These are phyloP conservation scores for Thera britannica DNA, from an alignment of 2,888 invertebrate species.

Conservation along the genomic window DNA sequence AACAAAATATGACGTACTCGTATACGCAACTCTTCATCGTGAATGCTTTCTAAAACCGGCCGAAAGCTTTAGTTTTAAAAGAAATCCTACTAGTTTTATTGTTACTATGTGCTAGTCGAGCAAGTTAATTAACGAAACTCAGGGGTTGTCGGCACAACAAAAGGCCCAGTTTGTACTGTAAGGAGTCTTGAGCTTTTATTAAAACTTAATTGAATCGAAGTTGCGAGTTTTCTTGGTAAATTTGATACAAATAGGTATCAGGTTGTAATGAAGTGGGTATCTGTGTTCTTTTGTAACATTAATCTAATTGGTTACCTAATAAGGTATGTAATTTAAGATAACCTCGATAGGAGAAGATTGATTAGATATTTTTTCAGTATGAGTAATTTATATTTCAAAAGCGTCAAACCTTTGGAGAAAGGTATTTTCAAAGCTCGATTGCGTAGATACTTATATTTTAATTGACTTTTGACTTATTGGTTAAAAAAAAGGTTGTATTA, in stretches of 20 bases:
- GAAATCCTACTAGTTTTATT: slow-evolving; percentile 3
- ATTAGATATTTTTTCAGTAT: too few species aligned
- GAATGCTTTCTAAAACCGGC: too few species aligned
- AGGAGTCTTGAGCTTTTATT: slow-evolving; percentile 52
- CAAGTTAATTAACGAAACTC: slow-evolving; percentile 48
- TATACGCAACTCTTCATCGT: too few species aligned
- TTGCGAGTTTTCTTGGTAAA: slow-evolving; percentile 41
- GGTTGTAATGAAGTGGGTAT: slow-evolving; percentile 5
- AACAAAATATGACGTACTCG: too few species aligned
- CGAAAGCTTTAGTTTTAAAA: not conserved
- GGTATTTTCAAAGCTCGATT: too few species aligned
- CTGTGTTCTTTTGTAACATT: not conserved
- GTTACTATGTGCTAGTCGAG: slow-evolving; percentile 26
- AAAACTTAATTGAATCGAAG: slow-evolving; percentile 55
- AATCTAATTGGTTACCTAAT: not conserved
- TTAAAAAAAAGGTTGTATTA: too few species aligned
- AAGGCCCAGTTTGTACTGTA: slow-evolving; percentile 51
- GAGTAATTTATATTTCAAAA: too few species aligned
- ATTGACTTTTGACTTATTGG: too few species aligned
- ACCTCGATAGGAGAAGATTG: too few species aligned
- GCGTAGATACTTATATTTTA: too few species aligned
- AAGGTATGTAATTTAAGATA: too few species aligned
- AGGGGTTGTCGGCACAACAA: slow-evolving; percentile 48
- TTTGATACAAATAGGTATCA: slow-evolving; percentile 35
- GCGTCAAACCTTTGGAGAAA: too few species aligned